Conservation (phyloP, 2,888 invertebrate genomes). For the Caenorhabditis wallacei region DNA sequence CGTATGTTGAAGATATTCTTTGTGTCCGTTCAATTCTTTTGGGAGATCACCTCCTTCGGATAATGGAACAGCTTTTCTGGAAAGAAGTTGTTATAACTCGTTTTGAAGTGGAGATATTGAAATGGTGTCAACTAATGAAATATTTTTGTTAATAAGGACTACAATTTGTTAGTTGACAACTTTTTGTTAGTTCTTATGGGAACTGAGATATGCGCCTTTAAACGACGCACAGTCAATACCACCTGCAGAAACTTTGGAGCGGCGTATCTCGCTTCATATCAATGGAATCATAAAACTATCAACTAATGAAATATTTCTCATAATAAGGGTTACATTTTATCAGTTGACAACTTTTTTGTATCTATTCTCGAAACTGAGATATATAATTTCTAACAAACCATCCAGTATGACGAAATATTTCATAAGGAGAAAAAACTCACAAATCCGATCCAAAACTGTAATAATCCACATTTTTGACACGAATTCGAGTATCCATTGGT, state of each 20-base stretch:
- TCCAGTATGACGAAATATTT: background rate
- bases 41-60: background rate
- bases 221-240: background rate
- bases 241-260: background rate
- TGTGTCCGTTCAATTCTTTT: conserved; percentile 4
- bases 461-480: conserved; percentile 17
- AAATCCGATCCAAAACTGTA: conserved; percentile 3
- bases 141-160: background rate
- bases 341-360: background rate
- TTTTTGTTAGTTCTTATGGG: no score
- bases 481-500: conserved; percentile 2
- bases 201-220: no score
- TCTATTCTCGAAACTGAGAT: background rate
- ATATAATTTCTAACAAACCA: background rate
- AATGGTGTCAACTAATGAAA: no score
- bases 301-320: background rate
- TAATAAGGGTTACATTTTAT: background rate
- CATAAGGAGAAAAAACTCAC: conserved; percentile 5
- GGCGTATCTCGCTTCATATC: background rate
- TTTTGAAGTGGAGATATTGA: no score
- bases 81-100: no score
- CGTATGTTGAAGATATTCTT: background rate
- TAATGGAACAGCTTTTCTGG: background rate
- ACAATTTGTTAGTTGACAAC: background rate
- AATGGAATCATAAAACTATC: background rate